Conservation (phyloP, 1,140 invertebrate genomes). For the Leptoteleia sp. region DNA sequence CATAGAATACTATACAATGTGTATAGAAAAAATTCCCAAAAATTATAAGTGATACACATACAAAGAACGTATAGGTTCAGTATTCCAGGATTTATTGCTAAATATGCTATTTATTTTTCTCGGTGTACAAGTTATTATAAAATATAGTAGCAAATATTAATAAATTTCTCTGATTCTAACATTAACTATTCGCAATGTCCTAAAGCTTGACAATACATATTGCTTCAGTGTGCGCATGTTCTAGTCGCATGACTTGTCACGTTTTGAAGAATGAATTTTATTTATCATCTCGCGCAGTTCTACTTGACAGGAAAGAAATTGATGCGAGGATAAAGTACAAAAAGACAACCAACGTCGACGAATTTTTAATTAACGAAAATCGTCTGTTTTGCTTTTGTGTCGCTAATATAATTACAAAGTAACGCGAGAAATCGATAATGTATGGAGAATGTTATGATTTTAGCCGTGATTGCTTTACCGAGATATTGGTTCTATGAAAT, state of each 20-base stretch:
- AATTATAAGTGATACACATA: no score
- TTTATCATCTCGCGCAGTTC: background rate
- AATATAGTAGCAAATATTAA: no score
- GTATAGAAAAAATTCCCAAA: no score
- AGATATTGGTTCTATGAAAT: conserved; percentile 33
- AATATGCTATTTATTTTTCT: no score
- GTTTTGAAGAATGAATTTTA: background rate
- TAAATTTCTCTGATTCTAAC: no score
- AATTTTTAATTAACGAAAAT: background rate
- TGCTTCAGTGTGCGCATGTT: conserved; percentile 28
- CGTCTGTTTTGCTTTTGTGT: background rate
- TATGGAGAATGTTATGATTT: conserved; percentile 23
- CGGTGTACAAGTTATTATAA: no score
- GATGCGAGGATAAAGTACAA: background rate
- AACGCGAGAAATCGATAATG: conserved; percentile 23
- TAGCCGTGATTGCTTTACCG: conserved; percentile 29
- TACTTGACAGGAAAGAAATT: background rate
- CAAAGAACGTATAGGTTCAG: no score
- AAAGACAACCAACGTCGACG: background rate
- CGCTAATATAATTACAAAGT: conserved; percentile 24
- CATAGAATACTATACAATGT: no score
- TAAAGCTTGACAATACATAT: conserved; percentile 11
- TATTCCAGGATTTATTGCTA: no score
- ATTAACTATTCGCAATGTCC: conserved; percentile 15
- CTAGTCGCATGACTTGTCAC: conserved; percentile 14